phyloP scores from a whole-genome alignment of 1,140 invertebrate genomes.

The Anoplophora glabripennis region DNA sequence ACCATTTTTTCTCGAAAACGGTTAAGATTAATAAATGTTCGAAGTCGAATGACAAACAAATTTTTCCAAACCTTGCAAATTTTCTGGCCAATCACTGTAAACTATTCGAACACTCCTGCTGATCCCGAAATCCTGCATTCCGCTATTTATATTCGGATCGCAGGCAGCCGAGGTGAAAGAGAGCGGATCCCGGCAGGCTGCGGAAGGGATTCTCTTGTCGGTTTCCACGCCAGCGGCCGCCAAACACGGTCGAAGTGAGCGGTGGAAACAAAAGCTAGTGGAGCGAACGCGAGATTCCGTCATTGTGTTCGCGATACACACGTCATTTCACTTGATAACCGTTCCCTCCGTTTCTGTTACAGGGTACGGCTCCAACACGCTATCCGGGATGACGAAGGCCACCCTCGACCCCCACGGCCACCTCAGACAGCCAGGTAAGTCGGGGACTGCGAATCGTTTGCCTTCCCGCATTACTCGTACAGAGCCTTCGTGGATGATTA shows the following conservation, averaged over 20 bases:
- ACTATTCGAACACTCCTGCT: too few relatives aligned
- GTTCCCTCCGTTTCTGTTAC: slow-evolving; percentile 23
- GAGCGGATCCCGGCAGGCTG: slow-evolving; percentile 15
- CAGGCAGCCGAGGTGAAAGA: background rate
- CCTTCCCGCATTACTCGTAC: background rate
- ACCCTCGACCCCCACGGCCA: slow-evolving; percentile 79
- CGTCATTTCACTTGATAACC: slow-evolving; percentile 16
- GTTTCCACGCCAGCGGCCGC: slow-evolving; percentile 36
- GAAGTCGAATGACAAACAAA: too few relatives aligned
- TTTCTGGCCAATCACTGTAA: too few relatives aligned
- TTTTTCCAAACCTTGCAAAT: too few relatives aligned
- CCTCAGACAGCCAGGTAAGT: slow-evolving; percentile 79
- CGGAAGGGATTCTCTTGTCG: slow-evolving; percentile 45
- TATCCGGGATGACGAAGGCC: slow-evolving; percentile 68
- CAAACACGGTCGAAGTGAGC: slow-evolving; percentile 40
- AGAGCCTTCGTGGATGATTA: too few relatives aligned
- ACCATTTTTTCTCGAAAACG: too few relatives aligned
- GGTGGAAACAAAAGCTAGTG: slow-evolving; percentile 38
- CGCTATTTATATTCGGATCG: background rate
- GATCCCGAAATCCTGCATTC: too few relatives aligned
- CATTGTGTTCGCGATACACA: slow-evolving; percentile 16
- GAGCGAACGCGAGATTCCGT: slow-evolving; percentile 25
- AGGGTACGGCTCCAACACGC: slow-evolving; percentile 60
- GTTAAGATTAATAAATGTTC: too few relatives aligned
- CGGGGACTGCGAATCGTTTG: background rate